phyloP scores from a whole-genome alignment of 2,113 vertebrate species.

The Aptenodytes forsteri region DNA sequence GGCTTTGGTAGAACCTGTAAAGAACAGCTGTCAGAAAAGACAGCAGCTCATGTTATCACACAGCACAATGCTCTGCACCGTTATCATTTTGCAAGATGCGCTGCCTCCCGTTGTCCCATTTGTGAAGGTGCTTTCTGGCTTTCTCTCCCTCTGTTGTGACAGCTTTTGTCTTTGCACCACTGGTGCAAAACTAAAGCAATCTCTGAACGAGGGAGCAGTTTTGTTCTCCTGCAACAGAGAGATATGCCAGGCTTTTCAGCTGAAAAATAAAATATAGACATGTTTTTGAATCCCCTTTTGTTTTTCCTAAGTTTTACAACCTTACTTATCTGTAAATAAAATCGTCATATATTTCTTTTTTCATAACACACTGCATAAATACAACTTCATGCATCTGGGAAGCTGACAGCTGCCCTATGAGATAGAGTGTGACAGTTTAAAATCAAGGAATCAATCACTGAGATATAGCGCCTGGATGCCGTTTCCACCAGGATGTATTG shows the following conservation, averaged over 20 bases:
- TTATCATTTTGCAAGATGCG: neutral
- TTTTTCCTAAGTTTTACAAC: slow-evolving; percentile 66
- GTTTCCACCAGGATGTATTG: slow-evolving; percentile 63
- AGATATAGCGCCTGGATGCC: slow-evolving; percentile 61
- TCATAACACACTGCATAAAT: slow-evolving; percentile 73
- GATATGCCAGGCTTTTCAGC: slow-evolving; percentile 42
- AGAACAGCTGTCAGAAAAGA: neutral
- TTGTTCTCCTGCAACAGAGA: slow-evolving; percentile 46
- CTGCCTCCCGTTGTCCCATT: slow-evolving; percentile 1
- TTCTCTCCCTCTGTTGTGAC: slow-evolving; percentile 6
- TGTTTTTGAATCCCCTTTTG: slow-evolving; percentile 60
- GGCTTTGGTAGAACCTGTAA: slow-evolving; percentile 8
- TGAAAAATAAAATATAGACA: slow-evolving; percentile 60
- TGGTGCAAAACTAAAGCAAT: slow-evolving; percentile 41
- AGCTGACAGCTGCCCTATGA: slow-evolving; percentile 77
- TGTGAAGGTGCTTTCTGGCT: slow-evolving; percentile 25
- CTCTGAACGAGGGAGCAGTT: slow-evolving; percentile 6
- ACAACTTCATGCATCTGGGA: slow-evolving; percentile 74
- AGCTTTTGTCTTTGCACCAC: slow-evolving; percentile 51
- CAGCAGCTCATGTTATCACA: neutral
- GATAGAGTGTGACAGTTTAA: slow-evolving; percentile 75
- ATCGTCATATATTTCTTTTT: slow-evolving; percentile 24
- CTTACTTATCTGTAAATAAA: slow-evolving; percentile 76
- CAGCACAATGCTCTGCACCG: neutral
- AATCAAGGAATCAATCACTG: slow-evolving; percentile 78